Evolutionary conservation across 2,888 invertebrate species (phyloP).

Genomic region (Abrostola tripartita): DNA sequence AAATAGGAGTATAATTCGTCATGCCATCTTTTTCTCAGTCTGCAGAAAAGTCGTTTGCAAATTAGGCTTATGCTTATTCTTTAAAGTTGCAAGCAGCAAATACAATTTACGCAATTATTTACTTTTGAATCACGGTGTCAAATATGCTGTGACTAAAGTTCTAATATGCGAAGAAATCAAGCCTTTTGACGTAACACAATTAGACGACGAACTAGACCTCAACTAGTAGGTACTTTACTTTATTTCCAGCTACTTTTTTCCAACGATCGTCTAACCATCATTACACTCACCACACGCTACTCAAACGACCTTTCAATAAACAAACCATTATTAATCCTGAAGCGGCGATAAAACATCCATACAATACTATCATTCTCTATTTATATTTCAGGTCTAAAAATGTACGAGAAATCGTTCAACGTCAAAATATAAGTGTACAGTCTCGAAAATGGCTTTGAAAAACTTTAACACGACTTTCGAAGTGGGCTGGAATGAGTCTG

Average conservation of each 20-base stretch:
- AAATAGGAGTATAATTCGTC: too few relatives aligned
- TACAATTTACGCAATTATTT: too few relatives aligned
- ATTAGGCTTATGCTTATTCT: too few relatives aligned
- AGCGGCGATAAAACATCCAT: constrained; percentile 12
- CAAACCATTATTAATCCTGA: constrained; percentile 15
- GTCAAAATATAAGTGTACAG: constrained; percentile 13
- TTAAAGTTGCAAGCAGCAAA: too few relatives aligned
- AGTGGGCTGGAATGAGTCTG: constrained; percentile 65
- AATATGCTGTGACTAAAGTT: too few relatives aligned
- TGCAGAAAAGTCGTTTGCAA: too few relatives aligned
- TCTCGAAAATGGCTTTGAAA: constrained; percentile 28
- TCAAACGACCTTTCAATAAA: constrained; percentile 9
- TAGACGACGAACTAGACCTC: neutral
- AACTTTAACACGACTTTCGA: constrained; percentile 46
- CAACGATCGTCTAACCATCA: neutral
- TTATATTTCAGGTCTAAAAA: constrained; percentile 33
- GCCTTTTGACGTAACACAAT: too few relatives aligned
- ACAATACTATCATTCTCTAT: constrained; percentile 10
- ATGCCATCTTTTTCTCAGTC: too few relatives aligned
- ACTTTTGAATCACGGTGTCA: too few relatives aligned
- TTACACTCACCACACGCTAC: neutral
- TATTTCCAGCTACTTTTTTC: neutral
- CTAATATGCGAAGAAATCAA: too few relatives aligned
- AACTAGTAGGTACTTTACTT: neutral
- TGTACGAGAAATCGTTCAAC: constrained; percentile 17